Evolutionary conservation across 2,113 vertebrate genomes (phyloP), one percentile per base, ranked within the genome.

Genomic region (Amphilophus citrinellus): DNA sequence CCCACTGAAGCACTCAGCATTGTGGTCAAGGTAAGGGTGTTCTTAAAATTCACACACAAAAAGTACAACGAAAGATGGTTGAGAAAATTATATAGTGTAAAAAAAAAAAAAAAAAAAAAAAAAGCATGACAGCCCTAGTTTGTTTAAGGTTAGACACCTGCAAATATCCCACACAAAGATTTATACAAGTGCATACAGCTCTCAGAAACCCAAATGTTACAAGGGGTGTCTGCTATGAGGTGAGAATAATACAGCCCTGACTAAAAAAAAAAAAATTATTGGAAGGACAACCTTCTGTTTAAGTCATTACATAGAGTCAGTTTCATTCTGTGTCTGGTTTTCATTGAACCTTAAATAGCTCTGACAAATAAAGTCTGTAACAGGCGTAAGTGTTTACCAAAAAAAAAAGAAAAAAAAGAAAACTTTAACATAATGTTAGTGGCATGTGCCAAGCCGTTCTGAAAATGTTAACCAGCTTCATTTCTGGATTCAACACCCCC

Each of bases 301-400:
- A 63, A 65, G 61, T 76, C 73, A 53, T 59, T 62, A 18, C 68
- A 86, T 59, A 73, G 76, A 68, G 71, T 58, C 60, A 61, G 66
- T 86, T 85, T 88, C 57, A 27, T 42, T 84, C 66, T 78, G 78
- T 47, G 85, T 82, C 84, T 89, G 82, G 58, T 75, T 88, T 84
- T 68, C 61, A 85, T 42, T 85, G 42, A 87, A 89, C 80, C 75
- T 85, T 88, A 79, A 90, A 90, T 42, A 71, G 73, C 81, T 82
- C 35, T 85, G 84, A 91, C 87, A 90, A 91, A 88, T 73, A 88
- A 66, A 50, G 59, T 81, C 88, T 89, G 91, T 82, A 84, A 68
- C 22, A 87, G 47, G 84, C 88, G 85, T 35, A 59, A 59, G n/a
- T 78, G 44, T 77, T 63, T 73, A 66, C 57, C 57, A 61, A 83